Evolutionary conservation across 2,113 vertebrate genomes (phyloP).

Genomic region (Saguinus midas): DNA sequence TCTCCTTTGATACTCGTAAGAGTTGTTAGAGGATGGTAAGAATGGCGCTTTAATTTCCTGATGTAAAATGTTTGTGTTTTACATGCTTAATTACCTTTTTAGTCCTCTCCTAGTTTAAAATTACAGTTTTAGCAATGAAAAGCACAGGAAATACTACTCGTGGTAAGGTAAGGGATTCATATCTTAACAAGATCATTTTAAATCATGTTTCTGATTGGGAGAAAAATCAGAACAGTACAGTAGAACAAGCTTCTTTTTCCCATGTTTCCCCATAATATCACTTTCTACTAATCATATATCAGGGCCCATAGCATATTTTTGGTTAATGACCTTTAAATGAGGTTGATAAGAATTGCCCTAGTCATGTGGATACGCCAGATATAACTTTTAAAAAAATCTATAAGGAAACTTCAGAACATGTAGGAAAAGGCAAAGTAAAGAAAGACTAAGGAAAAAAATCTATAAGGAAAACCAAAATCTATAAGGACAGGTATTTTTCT

Average conservation of each 20-base stretch:
- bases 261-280: not conserved
- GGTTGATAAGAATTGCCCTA: not conserved
- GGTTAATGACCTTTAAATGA: not conserved
- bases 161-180: not conserved
- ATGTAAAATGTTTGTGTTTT: not conserved
- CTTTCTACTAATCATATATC: not conserved
- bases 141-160: not conserved
- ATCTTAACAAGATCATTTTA: not conserved
- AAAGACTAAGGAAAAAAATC: no score
- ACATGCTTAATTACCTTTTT: not conserved
- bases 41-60: not conserved
- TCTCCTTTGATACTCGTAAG: conserved; percentile 89
- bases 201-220: conserved; percentile 25
- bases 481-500: not conserved
- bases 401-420: not conserved
- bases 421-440: no score
- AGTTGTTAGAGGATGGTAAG: conserved; percentile 96
- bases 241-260: not conserved
- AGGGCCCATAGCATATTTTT: not conserved
- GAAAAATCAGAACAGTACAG: not conserved
- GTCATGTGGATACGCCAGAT: not conserved
- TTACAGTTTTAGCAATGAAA: not conserved
- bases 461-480: not conserved
- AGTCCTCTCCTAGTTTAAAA: not conserved
- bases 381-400: not conserved